Evolutionary conservation across 2,888 invertebrate species (phyloP), one percentile per base, ranked within the genome.

Genomic region (Psylliodes chrysocephalus): DNA sequence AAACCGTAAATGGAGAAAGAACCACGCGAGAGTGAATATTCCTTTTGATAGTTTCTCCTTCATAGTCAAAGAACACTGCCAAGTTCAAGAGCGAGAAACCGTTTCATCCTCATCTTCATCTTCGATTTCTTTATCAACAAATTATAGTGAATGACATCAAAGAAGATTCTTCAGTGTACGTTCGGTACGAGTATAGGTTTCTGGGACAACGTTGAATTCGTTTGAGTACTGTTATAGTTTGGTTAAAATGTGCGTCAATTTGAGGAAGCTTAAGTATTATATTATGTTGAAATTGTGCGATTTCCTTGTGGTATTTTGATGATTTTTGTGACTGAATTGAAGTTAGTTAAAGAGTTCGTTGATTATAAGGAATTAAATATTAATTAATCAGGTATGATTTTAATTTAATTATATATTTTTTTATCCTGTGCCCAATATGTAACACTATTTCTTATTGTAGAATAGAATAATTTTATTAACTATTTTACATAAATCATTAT

Each of bases 231-330:
- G 51, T 52, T 17, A 22, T 49, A 25, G 14, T n/a, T 63, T 47
- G 10, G 22, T 47, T 46, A 51, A 68, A 70, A 75, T 78, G 73
- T 74, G 73, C 38, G 67, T 71, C 66, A 65, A 69, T 61, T 63
- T 76, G 60, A 71, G 71, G 56, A 76, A 74, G 60, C 60, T 77
- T 10, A 69, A 70, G 66, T 74, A 72, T 65, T 78, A 73, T 30
- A 77, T 76, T 61, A 76, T 76, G 73, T 64, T 77, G 8, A 76
- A 78, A 63, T 68, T 75, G 54, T 71, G 71, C 47, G 70, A 49
- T 15, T 44, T 35, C 10, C 6, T 6, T 8, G 33, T 33, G n/a
- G 33, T 33, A 14, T 12, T 1, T 35, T 35, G 4, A 4, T 35
- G 12, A n/a, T n/a, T 35, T 35, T 12, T 35, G 35, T 35, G 35